Percentiles rank a stretch among this genome's conserved stretches.
phyloP scores from a whole-genome alignment of 1,140 invertebrate genomes.

The Atta cephalotes region DNA sequence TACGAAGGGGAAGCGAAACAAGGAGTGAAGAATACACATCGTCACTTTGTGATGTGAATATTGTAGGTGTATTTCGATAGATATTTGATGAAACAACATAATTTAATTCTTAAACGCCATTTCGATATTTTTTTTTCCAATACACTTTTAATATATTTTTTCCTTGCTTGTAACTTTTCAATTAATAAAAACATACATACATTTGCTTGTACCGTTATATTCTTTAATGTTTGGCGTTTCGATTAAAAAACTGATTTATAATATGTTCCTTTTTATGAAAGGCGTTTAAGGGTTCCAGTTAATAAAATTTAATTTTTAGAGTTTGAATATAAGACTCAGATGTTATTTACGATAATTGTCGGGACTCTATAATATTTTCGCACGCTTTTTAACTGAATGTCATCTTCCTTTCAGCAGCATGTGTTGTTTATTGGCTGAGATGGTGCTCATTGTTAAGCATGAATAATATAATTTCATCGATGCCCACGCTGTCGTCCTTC shows the following conservation, averaged over 20 bases:
- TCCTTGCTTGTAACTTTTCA: no score
- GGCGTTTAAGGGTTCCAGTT: no score
- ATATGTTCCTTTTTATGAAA: no score
- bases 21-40: background rate
- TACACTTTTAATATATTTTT: no score
- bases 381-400: background rate
- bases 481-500: conserved; percentile 45
- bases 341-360: background rate
- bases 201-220: no score
- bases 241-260: no score
- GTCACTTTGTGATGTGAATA: background rate
- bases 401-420: background rate
- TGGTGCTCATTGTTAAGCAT: conserved; percentile 13
- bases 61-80: background rate
- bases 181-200: no score
- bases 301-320: conserved; percentile 1
- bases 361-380: background rate
- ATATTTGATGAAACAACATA: background rate
- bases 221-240: no score
- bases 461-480: conserved; percentile 12
- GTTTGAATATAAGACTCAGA: background rate
- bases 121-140: no score
- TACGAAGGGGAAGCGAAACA: background rate
- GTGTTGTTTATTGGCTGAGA: conserved; percentile 6
- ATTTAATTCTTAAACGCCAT: background rate